phyloP scores from a whole-genome alignment of 2,113 vertebrate genomes.

The Actenoides hombroni region DNA sequence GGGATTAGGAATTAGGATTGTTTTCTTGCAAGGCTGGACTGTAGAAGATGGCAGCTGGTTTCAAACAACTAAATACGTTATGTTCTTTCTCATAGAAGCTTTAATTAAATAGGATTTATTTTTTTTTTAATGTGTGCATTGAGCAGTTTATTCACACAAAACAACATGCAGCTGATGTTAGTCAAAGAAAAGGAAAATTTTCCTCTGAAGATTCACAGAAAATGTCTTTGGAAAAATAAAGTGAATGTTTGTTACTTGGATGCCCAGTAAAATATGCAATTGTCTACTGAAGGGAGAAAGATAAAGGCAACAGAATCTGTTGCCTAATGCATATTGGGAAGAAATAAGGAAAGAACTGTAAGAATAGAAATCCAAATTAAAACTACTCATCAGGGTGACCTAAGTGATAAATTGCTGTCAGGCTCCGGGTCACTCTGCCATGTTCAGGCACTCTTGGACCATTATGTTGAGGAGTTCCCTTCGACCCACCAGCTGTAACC shows the following conservation, averaged over 20 bases:
- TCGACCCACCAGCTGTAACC: background rate
- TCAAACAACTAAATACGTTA: background rate
- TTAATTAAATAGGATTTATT: background rate
- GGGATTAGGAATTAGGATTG: background rate
- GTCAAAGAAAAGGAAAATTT: background rate
- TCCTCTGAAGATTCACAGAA: background rate
- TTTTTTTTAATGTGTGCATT: background rate
- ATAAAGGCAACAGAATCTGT: background rate
- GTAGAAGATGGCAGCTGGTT: background rate
- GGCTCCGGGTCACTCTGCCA: background rate
- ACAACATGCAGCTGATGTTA: background rate
- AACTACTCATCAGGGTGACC: background rate
- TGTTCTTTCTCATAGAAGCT: background rate
- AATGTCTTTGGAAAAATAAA: background rate
- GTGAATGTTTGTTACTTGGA: background rate
- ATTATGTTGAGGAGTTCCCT: background rate
- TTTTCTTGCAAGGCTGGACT: background rate
- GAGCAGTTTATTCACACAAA: background rate
- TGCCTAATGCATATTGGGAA: background rate
- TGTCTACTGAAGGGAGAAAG: background rate
- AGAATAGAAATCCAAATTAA: background rate
- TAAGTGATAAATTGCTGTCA: background rate
- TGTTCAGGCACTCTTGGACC: background rate
- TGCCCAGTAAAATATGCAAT: background rate
- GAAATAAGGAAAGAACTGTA: background rate